phyloP scores from a whole-genome alignment of 2,888 invertebrate species.

The Philhelius pedissequus region DNA sequence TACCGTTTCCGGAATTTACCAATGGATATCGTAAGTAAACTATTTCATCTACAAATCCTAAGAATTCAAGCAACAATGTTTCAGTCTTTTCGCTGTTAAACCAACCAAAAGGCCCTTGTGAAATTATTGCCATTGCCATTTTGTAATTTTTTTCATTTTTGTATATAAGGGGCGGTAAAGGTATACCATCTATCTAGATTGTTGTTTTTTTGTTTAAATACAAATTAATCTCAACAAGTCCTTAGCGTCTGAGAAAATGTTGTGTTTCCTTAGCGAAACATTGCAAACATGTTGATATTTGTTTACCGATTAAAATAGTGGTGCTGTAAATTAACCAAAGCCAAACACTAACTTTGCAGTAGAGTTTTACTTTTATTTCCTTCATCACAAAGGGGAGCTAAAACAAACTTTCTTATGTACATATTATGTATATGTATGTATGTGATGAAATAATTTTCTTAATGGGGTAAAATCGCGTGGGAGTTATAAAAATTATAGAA shows the following conservation, averaged over 20 bases:
- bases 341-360: slow-evolving; percentile 28
- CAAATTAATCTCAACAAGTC: slow-evolving; percentile 50
- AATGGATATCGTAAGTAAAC: slow-evolving; percentile 93
- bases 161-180: not conserved
- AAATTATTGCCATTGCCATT: not conserved
- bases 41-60: slow-evolving; percentile 73
- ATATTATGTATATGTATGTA: too few relatives aligned
- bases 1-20: slow-evolving; percentile 94
- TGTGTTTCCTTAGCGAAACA: slow-evolving; percentile 54
- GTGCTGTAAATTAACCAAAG: slow-evolving; percentile 54
- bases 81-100: slow-evolving; percentile 28
- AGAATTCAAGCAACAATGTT: slow-evolving; percentile 46
- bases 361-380: slow-evolving; percentile 22
- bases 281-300: slow-evolving; percentile 69
- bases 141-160: not conserved
- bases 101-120: not conserved
- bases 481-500: slow-evolving; percentile 14
- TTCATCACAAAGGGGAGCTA: not conserved
- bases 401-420: not conserved
- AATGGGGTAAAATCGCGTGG: slow-evolving; percentile 29
- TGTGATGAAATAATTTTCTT: not conserved
- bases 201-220: slow-evolving; percentile 34
- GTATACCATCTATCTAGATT: not conserved
- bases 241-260: not conserved
- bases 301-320: slow-evolving; percentile 60